These are phyloP conservation scores for Drosophila prostipennis DNA, from an alignment of 2,888 invertebrate species.

Conservation along the genomic window DNA sequence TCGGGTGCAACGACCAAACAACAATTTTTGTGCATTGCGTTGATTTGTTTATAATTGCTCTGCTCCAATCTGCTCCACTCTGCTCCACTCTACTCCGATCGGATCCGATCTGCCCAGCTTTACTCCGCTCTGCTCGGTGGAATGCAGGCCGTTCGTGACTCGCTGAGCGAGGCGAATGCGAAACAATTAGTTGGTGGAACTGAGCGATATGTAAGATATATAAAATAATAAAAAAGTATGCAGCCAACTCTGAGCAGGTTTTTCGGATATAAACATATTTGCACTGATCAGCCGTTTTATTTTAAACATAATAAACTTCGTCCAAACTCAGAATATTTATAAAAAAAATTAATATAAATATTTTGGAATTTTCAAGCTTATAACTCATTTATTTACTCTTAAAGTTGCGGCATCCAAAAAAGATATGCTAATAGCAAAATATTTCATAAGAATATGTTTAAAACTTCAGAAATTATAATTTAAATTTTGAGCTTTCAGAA, in stretches of 20 bases:
- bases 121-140: conserved; percentile 33
- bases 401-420: too few relatives aligned
- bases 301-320: too few relatives aligned
- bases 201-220: conserved; percentile 7
- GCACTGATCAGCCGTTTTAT: too few relatives aligned
- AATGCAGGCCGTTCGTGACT: conserved; percentile 48
- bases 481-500: too few relatives aligned
- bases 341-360: too few relatives aligned
- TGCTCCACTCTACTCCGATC: conserved; percentile 41
- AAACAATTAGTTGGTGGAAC: conserved; percentile 59
- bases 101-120: conserved; percentile 16
- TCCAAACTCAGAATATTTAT: too few relatives aligned
- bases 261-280: too few relatives aligned
- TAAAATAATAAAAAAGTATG: conserved; percentile 2
- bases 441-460: too few relatives aligned
- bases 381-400: too few relatives aligned
- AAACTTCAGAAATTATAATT: too few relatives aligned
- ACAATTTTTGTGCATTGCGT: conserved; percentile 55
- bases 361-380: too few relatives aligned
- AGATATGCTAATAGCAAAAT: too few relatives aligned
- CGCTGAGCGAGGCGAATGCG: conserved; percentile 59
- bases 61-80: conserved; percentile 20
- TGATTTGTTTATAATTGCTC: conserved; percentile 62
- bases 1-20: conserved; percentile 51
- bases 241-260: conserved; percentile 54